These are phyloP conservation scores for Drosophila willistoni DNA, from an alignment of 1,140 invertebrate genomes.

Conservation along the genomic window DNA sequence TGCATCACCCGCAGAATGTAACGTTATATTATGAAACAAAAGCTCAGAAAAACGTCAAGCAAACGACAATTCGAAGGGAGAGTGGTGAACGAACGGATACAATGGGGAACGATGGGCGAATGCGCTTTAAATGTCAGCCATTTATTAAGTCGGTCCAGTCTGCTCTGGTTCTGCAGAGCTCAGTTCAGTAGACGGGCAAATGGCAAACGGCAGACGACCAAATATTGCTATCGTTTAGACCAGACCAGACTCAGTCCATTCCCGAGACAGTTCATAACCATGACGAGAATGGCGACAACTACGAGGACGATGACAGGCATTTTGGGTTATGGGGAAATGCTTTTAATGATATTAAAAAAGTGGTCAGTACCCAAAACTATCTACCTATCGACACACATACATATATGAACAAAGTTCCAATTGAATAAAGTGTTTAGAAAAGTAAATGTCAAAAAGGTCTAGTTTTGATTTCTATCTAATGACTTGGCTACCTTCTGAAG, in stretches of 20 bases:
- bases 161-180: slow-evolving; percentile 6
- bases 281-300: slow-evolving; percentile 10
- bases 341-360: slow-evolving; percentile 22
- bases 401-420: background rate
- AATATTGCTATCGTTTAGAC: slow-evolving; percentile 36
- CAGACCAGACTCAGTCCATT: slow-evolving; percentile 11
- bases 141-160: slow-evolving; percentile 58
- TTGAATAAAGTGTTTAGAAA: background rate
- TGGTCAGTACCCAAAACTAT: slow-evolving; percentile 2
- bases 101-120: slow-evolving; percentile 27
- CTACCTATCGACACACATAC: background rate
- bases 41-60: slow-evolving; percentile 58
- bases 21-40: slow-evolving; percentile 65
- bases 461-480: too few species aligned
- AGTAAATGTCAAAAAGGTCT: too few species aligned
- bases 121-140: slow-evolving; percentile 69
- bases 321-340: slow-evolving; percentile 10
- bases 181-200: slow-evolving; percentile 57
- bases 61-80: slow-evolving; percentile 3
- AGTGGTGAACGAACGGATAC: background rate
- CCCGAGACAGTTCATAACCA: slow-evolving; percentile 12
- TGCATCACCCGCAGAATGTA: slow-evolving; percentile 50
- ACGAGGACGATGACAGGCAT: slow-evolving; percentile 7
- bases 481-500: too few species aligned
- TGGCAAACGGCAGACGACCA: slow-evolving; percentile 47